These are phyloP conservation scores for Melanotaenia maccullochi DNA, from an alignment of 2,797 vertebrate genomes.

Conservation along the genomic window DNA sequence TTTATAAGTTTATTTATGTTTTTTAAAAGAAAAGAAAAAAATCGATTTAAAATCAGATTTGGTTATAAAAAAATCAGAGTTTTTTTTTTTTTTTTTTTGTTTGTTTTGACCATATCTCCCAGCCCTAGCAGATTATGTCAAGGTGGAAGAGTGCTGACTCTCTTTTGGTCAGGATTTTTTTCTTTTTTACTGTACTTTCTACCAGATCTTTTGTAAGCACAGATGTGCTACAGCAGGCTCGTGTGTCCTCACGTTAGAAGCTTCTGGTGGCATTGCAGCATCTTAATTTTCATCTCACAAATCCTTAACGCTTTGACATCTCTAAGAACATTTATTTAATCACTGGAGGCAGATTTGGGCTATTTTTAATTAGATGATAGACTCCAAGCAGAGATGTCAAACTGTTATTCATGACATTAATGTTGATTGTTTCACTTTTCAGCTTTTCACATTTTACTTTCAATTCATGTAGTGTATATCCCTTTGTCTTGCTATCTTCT, in stretches of 20 bases:
- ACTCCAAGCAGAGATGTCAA: slow-evolving; percentile 68
- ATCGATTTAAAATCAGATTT: too few species aligned
- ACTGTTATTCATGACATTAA: slow-evolving; percentile 69
- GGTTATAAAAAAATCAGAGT: too few species aligned
- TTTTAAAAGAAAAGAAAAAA: too few species aligned
- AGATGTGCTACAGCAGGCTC: slow-evolving; percentile 6
- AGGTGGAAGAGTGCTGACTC: slow-evolving; percentile 27
- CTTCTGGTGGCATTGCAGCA: slow-evolving; percentile 51
- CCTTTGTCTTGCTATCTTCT: slow-evolving; percentile 19
- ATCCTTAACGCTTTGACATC: slow-evolving; percentile 77
- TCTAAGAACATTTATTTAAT: slow-evolving; percentile 38
- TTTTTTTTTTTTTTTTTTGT: too few species aligned
- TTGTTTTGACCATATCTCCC: too few species aligned
- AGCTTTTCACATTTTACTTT: slow-evolving; percentile 58
- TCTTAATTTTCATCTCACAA: slow-evolving; percentile 63
- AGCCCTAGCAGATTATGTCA: background rate
- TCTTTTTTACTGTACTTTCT: slow-evolving; percentile 23
- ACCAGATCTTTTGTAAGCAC: slow-evolving; percentile 12
- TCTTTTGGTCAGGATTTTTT: slow-evolving; percentile 14
- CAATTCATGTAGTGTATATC: slow-evolving; percentile 48
- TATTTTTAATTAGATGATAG: background rate
- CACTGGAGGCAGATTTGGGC: slow-evolving; percentile 13
- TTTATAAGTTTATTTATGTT: too few species aligned
- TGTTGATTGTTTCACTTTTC: slow-evolving; percentile 75
- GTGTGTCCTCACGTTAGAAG: slow-evolving; percentile 25